phyloP scores from a whole-genome alignment of 2,797 vertebrate genomes.

The Lepus oiostolus region DNA sequence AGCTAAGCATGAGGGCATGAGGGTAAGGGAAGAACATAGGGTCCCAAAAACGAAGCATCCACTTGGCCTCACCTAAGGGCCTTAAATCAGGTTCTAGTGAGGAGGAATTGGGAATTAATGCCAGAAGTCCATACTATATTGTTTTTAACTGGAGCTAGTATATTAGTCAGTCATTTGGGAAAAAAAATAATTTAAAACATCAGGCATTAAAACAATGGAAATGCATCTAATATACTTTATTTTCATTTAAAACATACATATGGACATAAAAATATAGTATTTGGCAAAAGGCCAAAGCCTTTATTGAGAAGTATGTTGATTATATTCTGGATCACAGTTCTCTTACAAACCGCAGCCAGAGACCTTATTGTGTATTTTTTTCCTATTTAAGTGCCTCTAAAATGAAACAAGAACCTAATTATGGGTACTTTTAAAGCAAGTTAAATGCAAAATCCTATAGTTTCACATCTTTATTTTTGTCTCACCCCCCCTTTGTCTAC shows the following conservation, averaged over 20 bases:
- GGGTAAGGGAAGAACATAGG: not conserved
- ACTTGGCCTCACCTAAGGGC: not conserved
- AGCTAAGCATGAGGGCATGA: slow-evolving; percentile 29
- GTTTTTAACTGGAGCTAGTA: not conserved
- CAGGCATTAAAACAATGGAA: slow-evolving; percentile 48
- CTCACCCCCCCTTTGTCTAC: not conserved
- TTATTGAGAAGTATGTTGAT: not conserved
- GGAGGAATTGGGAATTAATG: slow-evolving; percentile 18
- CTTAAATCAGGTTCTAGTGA: not conserved
- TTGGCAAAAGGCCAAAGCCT: not conserved
- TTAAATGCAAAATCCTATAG: slow-evolving; percentile 13
- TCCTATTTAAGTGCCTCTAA: not conserved
- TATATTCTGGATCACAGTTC: not conserved
- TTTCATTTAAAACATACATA: slow-evolving; percentile 56
- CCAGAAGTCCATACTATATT: not conserved
- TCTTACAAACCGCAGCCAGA: slow-evolving; percentile 12
- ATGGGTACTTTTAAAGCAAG: slow-evolving; percentile 19
- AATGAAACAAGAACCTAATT: slow-evolving; percentile 47
- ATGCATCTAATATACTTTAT: not conserved
- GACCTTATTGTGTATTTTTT: not conserved
- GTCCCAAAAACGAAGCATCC: not conserved
- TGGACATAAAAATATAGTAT: not conserved
- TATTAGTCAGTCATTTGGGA: slow-evolving; percentile 14
- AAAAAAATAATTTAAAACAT: slow-evolving; percentile 47
- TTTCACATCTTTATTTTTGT: slow-evolving; percentile 3